Conservation (phyloP, 2,888 invertebrate genomes). For the Zhuqinia jingwanae region DNA sequence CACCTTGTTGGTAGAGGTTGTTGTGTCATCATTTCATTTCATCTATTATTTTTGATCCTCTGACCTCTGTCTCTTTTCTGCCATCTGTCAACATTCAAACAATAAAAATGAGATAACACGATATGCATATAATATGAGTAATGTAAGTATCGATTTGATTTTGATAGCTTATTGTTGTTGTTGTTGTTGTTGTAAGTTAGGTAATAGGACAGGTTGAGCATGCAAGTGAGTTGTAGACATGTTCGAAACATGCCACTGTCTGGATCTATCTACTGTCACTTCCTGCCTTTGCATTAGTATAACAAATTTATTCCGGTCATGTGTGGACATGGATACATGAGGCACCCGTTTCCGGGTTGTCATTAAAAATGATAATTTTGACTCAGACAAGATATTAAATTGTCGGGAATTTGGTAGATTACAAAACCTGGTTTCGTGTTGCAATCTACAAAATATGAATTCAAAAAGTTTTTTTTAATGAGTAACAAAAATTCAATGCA, state of each 20-base stretch:
- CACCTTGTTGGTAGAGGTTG: too few relatives aligned
- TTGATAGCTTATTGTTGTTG: not conserved
- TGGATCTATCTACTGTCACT: not conserved
- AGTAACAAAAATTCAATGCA: too few relatives aligned
- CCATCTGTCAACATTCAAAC: slow-evolving; percentile 23
- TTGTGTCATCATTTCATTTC: slow-evolving; percentile 15
- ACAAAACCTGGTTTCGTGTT: too few relatives aligned
- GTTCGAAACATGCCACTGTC: not conserved
- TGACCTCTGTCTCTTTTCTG: slow-evolving; percentile 10
- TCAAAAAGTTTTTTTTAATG: too few relatives aligned
- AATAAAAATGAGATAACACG: not conserved
- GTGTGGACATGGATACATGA: too few relatives aligned
- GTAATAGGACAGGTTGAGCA: not conserved
- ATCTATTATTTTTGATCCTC: slow-evolving; percentile 24
- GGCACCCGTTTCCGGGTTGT: too few relatives aligned
- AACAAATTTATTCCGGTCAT: too few relatives aligned
- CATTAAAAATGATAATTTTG: too few relatives aligned
- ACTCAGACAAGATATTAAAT: too few relatives aligned
- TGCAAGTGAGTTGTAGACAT: not conserved
- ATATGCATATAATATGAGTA: not conserved
- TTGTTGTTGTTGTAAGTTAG: not conserved
- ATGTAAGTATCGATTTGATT: slow-evolving; percentile 15
- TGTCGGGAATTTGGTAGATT: too few relatives aligned
- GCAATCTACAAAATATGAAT: too few relatives aligned
- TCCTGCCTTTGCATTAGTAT: too few relatives aligned